Evolutionary conservation across 35 echinoderm and acorn worm species (phyloP).

Genomic region (Holothuria glaberrima): DNA sequence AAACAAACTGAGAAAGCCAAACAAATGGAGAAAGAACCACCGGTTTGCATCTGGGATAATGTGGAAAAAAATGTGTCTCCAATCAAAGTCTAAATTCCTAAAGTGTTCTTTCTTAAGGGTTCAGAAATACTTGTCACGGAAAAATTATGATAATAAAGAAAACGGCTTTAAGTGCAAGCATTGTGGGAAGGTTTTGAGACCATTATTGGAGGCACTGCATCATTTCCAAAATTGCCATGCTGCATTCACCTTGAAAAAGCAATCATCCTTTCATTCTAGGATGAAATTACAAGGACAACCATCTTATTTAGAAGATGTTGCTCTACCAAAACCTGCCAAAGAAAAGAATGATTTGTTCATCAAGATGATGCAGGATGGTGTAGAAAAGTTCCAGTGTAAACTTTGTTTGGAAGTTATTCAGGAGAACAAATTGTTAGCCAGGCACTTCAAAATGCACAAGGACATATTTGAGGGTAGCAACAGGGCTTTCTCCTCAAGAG

Average conservation of each 20-base stretch:
- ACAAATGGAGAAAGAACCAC: too few relatives aligned
- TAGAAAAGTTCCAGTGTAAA: slow-evolving; percentile 38
- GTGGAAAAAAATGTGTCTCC: neutral
- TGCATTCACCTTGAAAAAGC: too few relatives aligned
- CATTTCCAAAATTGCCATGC: neutral
- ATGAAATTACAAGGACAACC: too few relatives aligned
- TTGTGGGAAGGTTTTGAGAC: neutral
- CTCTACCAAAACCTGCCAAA: too few relatives aligned
- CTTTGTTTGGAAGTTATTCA: slow-evolving; percentile 31
- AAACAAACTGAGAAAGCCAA: neutral
- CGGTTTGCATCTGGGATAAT: neutral
- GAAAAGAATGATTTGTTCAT: neutral
- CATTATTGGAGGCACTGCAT: neutral
- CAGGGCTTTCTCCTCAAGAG: neutral
- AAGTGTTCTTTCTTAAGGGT: too few relatives aligned
- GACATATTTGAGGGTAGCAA: slow-evolving; percentile 33
- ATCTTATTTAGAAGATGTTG: too few relatives aligned
- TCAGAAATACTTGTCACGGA: too few relatives aligned
- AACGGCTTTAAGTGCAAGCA: too few relatives aligned
- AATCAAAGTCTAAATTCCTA: too few relatives aligned
- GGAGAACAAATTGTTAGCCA: neutral
- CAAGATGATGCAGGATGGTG: neutral
- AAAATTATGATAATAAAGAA: too few relatives aligned
- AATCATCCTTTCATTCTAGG: too few relatives aligned
- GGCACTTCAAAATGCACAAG: slow-evolving; percentile 46